Evolutionary conservation across 2,113 vertebrate genomes (phyloP).

Genomic region (Rutilus rutilus): DNA sequence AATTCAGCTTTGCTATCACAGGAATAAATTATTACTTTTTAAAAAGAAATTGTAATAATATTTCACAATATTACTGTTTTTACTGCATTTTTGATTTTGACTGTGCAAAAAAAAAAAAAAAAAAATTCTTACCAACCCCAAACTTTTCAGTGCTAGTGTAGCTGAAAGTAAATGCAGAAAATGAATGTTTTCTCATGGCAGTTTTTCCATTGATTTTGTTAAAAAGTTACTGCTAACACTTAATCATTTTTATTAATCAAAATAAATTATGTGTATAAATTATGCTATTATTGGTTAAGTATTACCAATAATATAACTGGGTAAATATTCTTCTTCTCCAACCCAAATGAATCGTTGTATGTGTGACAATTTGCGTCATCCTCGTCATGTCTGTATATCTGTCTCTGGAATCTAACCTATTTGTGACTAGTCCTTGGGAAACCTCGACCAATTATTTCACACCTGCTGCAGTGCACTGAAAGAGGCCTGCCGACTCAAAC

Average conservation of each 20-base stretch:
- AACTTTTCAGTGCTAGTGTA: neutral
- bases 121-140: neutral
- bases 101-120: neutral
- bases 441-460: conserved; percentile 19
- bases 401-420: conserved; percentile 12
- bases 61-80: neutral
- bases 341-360: neutral
- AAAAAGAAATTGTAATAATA: neutral
- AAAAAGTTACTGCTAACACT: too few relatives aligned
- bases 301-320: neutral
- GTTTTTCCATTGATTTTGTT: neutral
- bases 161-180: neutral
- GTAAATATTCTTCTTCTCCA: neutral
- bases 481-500: conserved; percentile 9
- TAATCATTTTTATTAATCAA: too few relatives aligned
- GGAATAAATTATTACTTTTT: neutral
- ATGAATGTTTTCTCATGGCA: neutral
- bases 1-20: neutral
- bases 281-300: neutral
- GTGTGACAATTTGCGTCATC: neutral
- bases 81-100: neutral
- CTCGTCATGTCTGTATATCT: neutral
- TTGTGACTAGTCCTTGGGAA: neutral
- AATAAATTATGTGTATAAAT: neutral
- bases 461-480: conserved; percentile 58